Evolutionary conservation across 2,888 invertebrate genomes (phyloP), one percentile per base, ranked within the genome.

Genomic region (Gisinianus flammeolus): DNA sequence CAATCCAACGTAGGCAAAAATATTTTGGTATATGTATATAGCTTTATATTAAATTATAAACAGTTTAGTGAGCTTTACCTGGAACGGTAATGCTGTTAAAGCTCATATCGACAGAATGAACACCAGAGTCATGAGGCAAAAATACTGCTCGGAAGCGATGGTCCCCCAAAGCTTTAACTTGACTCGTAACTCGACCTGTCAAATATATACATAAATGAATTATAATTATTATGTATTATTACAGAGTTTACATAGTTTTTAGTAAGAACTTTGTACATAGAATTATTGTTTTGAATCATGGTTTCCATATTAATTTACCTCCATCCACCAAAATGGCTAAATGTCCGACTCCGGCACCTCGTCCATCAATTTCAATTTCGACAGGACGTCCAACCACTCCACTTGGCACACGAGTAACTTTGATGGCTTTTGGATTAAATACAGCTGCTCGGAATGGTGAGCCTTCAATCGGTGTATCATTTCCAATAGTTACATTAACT

Each of bases 321-420:
- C 96, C 97, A 86, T 97, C 97, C 10, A 97, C 97, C 82, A 97
- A 91, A 83, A 98, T 94, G 88, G 98, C 98, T 83, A 98, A 88
- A 88, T 97, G 97, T 22, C 98, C 98, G 2, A 96, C 95, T 54
- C 98, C 98, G n/a, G 98, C 97, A 83, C 92, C 91, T 79, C 95
- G 93, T 77, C 97, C 97, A 88, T 90, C 89, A 96, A 96, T 97
- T 89, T 96, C 95, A 89, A 99, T 98, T 88, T 97, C 95, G 74
- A 97, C 96, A 75, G 96, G 94, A 87, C 93, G 92, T 83, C 97
- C 96, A 76, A 98, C 91, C 71, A 93, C 90, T 82, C 96, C 96
- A 88, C 94, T 93, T 2, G 94, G 93, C 85, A 95, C 93, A 79
- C 91, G 92, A 85, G 93, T 94, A 75, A 98, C 94, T 87, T 80